These are phyloP conservation scores for Ichneumoninae sp. DNA, from an alignment of 2,888 invertebrate genomes.

Conservation along the genomic window DNA sequence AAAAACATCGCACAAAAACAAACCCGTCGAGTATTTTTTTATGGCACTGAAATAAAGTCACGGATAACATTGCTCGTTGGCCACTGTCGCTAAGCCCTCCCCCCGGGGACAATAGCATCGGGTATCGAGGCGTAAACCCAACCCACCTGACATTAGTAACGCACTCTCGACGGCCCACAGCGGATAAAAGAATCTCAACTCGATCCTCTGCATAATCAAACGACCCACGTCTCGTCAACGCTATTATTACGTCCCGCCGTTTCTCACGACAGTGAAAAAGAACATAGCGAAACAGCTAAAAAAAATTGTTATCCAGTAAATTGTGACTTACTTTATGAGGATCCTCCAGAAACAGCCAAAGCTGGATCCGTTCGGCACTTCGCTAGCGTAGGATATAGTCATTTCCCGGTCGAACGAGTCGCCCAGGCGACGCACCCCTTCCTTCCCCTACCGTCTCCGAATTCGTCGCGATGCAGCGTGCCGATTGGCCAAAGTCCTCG, in stretches of 20 bases:
- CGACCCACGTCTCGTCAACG: slow-evolving; percentile 17
- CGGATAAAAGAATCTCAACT: slow-evolving; percentile 33
- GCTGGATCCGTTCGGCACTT: slow-evolving; percentile 96
- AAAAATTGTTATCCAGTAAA: neutral
- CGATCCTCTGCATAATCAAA: slow-evolving; percentile 20
- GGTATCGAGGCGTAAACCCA: slow-evolving; percentile 43
- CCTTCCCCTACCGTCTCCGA: slow-evolving; percentile 48
- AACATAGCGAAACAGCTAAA: neutral
- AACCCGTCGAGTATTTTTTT: neutral
- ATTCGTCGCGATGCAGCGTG: slow-evolving; percentile 51
- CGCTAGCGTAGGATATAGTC: slow-evolving; percentile 96
- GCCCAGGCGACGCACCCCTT: slow-evolving; percentile 67
- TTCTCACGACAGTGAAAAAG: neutral
- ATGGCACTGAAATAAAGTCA: slow-evolving; percentile 33
- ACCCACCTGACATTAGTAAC: slow-evolving; percentile 59
- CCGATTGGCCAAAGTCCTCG: slow-evolving; percentile 27
- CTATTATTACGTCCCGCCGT: neutral
- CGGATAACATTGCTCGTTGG: slow-evolving; percentile 43
- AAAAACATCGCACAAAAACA: neutral
- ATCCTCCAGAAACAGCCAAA: slow-evolving; percentile 97
- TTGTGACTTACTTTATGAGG: slow-evolving; percentile 91
- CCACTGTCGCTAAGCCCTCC: slow-evolving; percentile 52
- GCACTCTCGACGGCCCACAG: slow-evolving; percentile 39
- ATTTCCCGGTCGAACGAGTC: slow-evolving; percentile 85
- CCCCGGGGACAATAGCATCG: slow-evolving; percentile 52